These are phyloP conservation scores for Anoplophora glabripennis DNA, from an alignment of 1,140 invertebrate species.

Conservation along the genomic window DNA sequence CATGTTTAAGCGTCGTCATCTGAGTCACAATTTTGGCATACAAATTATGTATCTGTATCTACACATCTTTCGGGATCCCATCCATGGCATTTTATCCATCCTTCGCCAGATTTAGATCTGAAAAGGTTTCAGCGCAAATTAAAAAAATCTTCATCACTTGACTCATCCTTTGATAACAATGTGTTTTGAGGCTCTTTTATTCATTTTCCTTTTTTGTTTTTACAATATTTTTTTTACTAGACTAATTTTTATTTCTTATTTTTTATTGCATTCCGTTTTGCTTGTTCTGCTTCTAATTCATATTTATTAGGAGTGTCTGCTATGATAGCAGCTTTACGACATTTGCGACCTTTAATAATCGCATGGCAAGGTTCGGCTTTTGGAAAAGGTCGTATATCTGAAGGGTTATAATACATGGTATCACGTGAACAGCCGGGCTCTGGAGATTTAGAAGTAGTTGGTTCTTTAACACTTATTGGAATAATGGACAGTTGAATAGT, in stretches of 20 bases:
- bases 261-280: not conserved
- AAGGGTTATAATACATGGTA: no score
- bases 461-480: no score
- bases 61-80: not conserved
- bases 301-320: not conserved
- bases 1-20: not conserved
- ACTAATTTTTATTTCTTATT: not conserved
- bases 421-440: no score
- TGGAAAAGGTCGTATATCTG: no score
- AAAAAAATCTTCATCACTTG: not conserved
- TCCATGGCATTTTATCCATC: slow-evolving; percentile 7
- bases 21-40: not conserved
- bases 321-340: no score
- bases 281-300: not conserved
- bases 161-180: slow-evolving; percentile 5
- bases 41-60: not conserved
- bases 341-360: no score
- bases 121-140: not conserved
- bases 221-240: not conserved
- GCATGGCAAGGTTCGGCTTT: no score
- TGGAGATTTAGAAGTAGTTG: no score
- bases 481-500: no score
- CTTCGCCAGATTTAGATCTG: not conserved
- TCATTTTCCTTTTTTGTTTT: not conserved
- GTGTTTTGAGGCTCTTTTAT: not conserved